Percentiles rank a stretch among this genome's conserved stretches.
phyloP scores from a whole-genome alignment of 2,113 vertebrate species.

The Cryptomyrus ogoouensis region DNA sequence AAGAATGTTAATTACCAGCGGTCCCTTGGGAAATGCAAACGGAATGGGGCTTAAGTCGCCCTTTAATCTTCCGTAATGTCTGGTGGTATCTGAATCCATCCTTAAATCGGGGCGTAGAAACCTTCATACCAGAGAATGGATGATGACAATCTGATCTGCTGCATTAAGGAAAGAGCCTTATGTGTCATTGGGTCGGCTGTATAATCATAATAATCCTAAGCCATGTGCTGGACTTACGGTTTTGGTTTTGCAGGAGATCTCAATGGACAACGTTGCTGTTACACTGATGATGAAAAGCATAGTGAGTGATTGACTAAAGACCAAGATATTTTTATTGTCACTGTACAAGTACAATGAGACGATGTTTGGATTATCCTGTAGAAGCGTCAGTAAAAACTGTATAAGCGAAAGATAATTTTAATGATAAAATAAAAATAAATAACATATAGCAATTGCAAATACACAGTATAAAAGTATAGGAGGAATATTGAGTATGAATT shows the following conservation, averaged over 20 bases:
- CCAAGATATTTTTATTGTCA: background rate
- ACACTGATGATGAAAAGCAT: background rate
- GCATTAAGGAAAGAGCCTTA: background rate
- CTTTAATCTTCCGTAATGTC: conserved; percentile 21
- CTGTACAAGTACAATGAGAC: background rate
- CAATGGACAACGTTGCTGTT: background rate
- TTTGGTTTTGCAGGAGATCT: background rate
- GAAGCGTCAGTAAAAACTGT: background rate
- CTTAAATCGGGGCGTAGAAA: background rate
- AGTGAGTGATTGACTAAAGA: background rate
- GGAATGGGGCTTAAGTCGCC: background rate
- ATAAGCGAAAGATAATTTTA: background rate
- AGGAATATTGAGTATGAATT: background rate
- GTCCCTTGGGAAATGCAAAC: conserved; percentile 39
- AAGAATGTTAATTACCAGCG: conserved; percentile 51
- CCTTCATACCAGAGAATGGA: background rate
- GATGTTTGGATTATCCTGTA: background rate
- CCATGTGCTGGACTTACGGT: background rate
- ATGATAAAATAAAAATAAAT: too few species aligned
- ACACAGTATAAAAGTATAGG: background rate
- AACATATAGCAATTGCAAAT: background rate
- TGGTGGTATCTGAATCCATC: conserved; percentile 13
- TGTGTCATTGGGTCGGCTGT: background rate
- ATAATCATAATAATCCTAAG: background rate
- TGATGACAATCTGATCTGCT: background rate